Base-by-base conservation (phyloP, 2,888 invertebrate genomes). In the Chelonus formosanus region DNA sequence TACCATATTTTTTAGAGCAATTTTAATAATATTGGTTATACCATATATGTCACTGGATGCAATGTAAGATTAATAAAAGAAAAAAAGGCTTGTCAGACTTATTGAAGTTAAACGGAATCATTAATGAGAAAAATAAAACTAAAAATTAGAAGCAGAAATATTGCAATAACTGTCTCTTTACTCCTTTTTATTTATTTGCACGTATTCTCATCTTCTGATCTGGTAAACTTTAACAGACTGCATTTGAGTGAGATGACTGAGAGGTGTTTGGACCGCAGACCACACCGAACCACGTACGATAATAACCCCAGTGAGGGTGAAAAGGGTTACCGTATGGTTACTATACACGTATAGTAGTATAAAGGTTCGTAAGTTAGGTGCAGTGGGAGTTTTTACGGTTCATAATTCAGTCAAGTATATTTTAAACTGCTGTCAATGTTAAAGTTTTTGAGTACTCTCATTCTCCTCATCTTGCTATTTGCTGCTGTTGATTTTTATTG, bases 381-480 rank as follows among this genome's bases (percentile, higher is more conserved):
- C 67, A 69, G 67, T 70, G 65, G 68, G 76, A 80, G 78, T 79
- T 82, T 82, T 82, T 82, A 82, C 82, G 82, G 81, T 82, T 82
- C 82, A 82, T 82, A 82, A 82, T 82, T 82, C 82, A 82, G 80
- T 72, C 79, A 80, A 81, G 81, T 80, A 77, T 82, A 82, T 82
- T 82, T 82, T 81, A 81, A 82, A 80, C 78, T 79, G 75, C 82
- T 82, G 81, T 82, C 82, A 81, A 82, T 82, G 80, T 60, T 55
- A 71, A 74, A 72, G 74, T 55, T 45, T 63, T 61, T 35, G 20
- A 54, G 54, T 55, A 31, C 55, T 52, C 32, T 68, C 58, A 40
- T 61, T 45, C 62, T 56, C 47, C 45, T 55, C 43, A 43, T 20
- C 20, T 20, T 20, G 20, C 52, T 31, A 58, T 10, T 48, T 7